Evolutionary conservation across 2,797 vertebrate species (phyloP), one percentile per base, ranked within the genome.

Genomic region (Alfaro cultratus): DNA sequence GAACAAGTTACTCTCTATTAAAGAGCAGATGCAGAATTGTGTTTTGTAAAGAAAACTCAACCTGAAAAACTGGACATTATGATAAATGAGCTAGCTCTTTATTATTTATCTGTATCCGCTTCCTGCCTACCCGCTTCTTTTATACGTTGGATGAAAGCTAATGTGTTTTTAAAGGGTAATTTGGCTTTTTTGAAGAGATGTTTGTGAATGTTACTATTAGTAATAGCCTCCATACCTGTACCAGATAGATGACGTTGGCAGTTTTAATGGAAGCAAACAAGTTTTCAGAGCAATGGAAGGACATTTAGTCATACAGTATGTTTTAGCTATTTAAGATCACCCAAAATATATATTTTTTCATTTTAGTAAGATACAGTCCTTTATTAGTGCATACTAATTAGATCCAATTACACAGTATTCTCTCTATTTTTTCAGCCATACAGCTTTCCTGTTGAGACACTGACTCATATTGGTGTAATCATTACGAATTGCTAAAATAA

Each of bases 101-200:
- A 49, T 87, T 83, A 74, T 10, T 49, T 78, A 34, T 78, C 76
- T 78, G 76, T 60, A 77, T 41, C 77, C 79, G 16, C 51, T 53
- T 74, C 41, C 73, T 64, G n/a, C 67, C 73, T 43, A 36, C 80
- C 31, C 46, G 73, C 75, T 68, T 73, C 78, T 81, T 77, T 86
- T 53, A 57, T 68, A 41, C 31, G 64, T 75, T 75, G 79, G 74
- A 74, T 5, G 3, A n/a, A 13, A 80, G 53, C 47, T 49, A 23
- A 80, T 26, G 79, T 80, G 16, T 82, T 68, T 75, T 41, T 68
- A 41, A 45, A 70, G 67, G 41, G 39, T 70, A 43, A 26, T n/a
- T 43, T 43, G 23, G 39, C 26, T 8, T 29, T 71, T 71, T 29
- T 45, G 26, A 71, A 45, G 41, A 45, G 26, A 71, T 71, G 39